Percentiles rank a stretch among this genome's conserved stretches.
Conservation (phyloP, 1,140 invertebrate genomes). For the Brachionus calyciflorus region DNA sequence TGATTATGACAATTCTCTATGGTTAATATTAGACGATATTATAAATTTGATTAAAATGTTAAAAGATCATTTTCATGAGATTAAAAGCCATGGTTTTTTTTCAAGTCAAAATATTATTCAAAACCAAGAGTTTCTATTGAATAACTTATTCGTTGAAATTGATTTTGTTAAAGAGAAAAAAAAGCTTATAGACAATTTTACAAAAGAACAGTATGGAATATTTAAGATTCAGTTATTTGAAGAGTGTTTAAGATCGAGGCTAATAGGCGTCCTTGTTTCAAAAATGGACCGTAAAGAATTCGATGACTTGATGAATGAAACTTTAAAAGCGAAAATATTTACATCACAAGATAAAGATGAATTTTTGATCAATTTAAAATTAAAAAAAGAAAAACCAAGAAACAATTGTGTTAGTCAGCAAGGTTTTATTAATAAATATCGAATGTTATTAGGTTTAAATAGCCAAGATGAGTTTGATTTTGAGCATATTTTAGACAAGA, state of each 20-base stretch:
- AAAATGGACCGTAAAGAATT: not conserved
- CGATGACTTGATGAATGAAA: not conserved
- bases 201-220: no score
- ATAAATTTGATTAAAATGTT: not conserved
- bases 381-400: not conserved
- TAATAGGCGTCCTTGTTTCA: not conserved
- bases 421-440: conserved; percentile 20
- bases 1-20: not conserved
- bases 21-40: not conserved
- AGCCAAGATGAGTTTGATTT: not conserved
- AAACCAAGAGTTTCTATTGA: not conserved
- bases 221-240: conserved; percentile 1
- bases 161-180: conserved; percentile 9
- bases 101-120: not conserved
- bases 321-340: not conserved
- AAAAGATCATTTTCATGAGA: not conserved
- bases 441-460: not conserved
- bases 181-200: not conserved
- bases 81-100: not conserved
- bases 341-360: conserved; percentile 28
- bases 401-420: conserved; percentile 2
- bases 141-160: not conserved
- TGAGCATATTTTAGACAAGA: not conserved
- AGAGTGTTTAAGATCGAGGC: not conserved
- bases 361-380: not conserved